Evolutionary conservation across 2,113 vertebrate genomes (phyloP).

Genomic region (Nothobranchius kuhntae): DNA sequence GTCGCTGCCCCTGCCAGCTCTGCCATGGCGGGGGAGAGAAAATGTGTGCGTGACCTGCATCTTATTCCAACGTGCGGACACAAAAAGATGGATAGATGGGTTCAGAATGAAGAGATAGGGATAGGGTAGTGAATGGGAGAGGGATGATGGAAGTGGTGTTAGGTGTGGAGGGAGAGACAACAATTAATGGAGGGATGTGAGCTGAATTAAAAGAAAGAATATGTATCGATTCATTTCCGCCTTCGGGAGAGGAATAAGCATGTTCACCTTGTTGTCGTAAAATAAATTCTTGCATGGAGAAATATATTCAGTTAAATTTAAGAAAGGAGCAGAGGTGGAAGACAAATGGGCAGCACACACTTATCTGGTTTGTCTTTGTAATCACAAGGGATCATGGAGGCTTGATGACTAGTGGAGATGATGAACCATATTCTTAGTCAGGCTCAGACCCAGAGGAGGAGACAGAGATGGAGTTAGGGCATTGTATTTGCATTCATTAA

Average conservation of each 20-base stretch:
- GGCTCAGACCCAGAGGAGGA: conserved; percentile 30
- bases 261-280: conserved; percentile 34
- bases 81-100: conserved; percentile 76
- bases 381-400: conserved; percentile 37
- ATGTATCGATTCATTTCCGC: conserved; percentile 69
- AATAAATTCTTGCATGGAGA: conserved; percentile 29
- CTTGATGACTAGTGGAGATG: conserved; percentile 55
- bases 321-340: conserved; percentile 19
- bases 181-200: conserved; percentile 76
- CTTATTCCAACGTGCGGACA: conserved; percentile 62
- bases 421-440: conserved; percentile 59
- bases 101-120: conserved; percentile 67
- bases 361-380: conserved; percentile 45
- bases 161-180: conserved; percentile 58
- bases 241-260: conserved; percentile 38
- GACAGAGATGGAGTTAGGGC: conserved; percentile 59
- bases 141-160: conserved; percentile 62
- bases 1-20: conserved; percentile 66
- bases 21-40: conserved; percentile 54
- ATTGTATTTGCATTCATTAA: conserved; percentile 69
- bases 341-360: conserved; percentile 40
- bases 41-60: conserved; percentile 79
- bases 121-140: conserved; percentile 47
- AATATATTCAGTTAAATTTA: conserved; percentile 41
- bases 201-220: conserved; percentile 72